phyloP scores from a whole-genome alignment of 2,113 vertebrate genomes.

The Cololabis saira region DNA sequence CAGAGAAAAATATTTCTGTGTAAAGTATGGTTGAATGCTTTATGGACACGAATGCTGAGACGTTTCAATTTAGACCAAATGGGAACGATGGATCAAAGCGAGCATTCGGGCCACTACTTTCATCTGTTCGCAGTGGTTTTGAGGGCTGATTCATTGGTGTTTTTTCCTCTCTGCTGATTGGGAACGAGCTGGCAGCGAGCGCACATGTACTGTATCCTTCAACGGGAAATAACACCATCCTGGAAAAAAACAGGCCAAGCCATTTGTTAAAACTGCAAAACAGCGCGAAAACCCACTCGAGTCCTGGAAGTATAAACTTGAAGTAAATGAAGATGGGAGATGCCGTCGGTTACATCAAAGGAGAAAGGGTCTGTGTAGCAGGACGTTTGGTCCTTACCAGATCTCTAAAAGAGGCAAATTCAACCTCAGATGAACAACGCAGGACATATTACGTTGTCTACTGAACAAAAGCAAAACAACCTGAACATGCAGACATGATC shows the following conservation, averaged over 20 bases:
- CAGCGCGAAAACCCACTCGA: constrained; percentile 24
- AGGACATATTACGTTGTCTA: no score
- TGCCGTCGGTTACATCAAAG: no score
- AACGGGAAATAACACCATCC: constrained; percentile 41
- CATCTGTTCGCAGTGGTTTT: constrained; percentile 16
- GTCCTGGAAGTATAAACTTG: no score
- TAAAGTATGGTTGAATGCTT: constrained; percentile 42
- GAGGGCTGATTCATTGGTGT: constrained; percentile 30
- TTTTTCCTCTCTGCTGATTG: constrained; percentile 44
- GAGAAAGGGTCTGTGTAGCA: no score
- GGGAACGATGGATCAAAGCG: constrained; percentile 31
- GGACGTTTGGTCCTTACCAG: no score
- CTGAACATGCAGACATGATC: no score
- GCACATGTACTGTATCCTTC: constrained; percentile 40
- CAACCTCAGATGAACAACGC: no score
- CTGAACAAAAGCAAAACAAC: no score
- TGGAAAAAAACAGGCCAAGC: constrained; percentile 10
- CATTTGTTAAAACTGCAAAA: constrained; percentile 36
- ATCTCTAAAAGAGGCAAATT: no score
- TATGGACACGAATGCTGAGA: constrained; percentile 35
- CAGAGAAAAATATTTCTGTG: constrained; percentile 26
- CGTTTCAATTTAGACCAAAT: constrained; percentile 45
- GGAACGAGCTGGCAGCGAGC: constrained; percentile 35
- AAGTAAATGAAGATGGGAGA: no score
- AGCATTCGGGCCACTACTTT: constrained; percentile 24